Base-by-base conservation (phyloP, 1,140 invertebrate genomes). In the Adelges cooleyi region DNA sequence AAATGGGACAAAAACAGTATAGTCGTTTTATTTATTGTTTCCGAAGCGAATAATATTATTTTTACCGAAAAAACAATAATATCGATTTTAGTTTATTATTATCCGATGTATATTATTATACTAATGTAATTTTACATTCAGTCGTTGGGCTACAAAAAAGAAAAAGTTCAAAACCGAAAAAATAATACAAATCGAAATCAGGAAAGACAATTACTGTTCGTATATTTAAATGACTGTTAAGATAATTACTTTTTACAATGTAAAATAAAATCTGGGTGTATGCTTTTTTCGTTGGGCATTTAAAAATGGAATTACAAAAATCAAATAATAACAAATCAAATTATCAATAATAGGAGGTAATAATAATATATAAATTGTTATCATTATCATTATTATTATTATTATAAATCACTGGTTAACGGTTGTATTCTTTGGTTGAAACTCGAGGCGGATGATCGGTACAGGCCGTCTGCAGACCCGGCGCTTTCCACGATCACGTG, bases 401-500 rank as follows among this genome's bases (percentile, higher is more conserved):
- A 15, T 62, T 62, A 62, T 17, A 62, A 48, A 48, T 62, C 56
- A 48, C 56, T 62, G 56, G 56, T 62, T 25, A 62, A 62, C 9
- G 56, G 56, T 22, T 62, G 42, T 9, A 42, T 48, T 29, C 42
- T 62, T 13, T 48, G 56, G 22, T 29, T 22, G 27, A 46, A 42
- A 44, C 15, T 44, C 6, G 6, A 18, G 9, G 53, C 27, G n/a
- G 38, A 42, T n/a, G 54, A 59, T 10, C 13, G 27, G 11, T 29
- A 62, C 0, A 29, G 66, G 18, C 27, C 29, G n/a, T 62, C 42
- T 23, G 54, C 36, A 22, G 89, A 81, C 72, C 88, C 84, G 10
- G 86, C 84, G 71, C 84, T 84, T 77, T 90, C 87, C 52, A 89
- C 84, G 72, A 89, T 84, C 69, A 89, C 85, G 74, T 89, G 85